Percentiles rank a stretch among this genome's conserved stretches.
Conservation (phyloP, 1,140 invertebrate species). For the Ganaspis sp. region DNA sequence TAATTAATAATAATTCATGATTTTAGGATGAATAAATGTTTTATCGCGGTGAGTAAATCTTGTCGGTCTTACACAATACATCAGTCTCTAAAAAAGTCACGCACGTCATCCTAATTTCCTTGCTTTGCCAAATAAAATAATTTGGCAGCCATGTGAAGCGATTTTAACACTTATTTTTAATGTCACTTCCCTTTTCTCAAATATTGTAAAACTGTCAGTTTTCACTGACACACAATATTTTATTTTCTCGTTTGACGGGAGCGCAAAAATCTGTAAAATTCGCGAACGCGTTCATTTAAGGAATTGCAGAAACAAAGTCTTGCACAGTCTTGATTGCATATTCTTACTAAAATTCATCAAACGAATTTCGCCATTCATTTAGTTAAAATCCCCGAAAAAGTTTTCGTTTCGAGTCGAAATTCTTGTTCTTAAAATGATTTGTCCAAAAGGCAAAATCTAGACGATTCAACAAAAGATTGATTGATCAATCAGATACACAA, state of each 20-base stretch:
- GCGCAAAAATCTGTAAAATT: not conserved
- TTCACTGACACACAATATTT: not conserved
- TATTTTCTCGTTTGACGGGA: not conserved
- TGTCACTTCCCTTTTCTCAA: not conserved
- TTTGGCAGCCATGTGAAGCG: conserved; percentile 16
- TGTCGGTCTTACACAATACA: conserved; percentile 12
- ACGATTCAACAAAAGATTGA: not conserved
- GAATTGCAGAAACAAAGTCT: conserved; percentile 4
- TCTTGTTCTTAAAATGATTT: not conserved
- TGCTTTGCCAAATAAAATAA: conserved; percentile 6
- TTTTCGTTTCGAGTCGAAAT: not conserved
- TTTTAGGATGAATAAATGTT: too few relatives aligned
- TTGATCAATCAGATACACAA: not conserved
- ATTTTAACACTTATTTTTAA: not conserved
- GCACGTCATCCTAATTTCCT: conserved; percentile 8
- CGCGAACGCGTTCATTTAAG: not conserved
- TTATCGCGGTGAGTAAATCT: not conserved
- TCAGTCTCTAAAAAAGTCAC: conserved; percentile 19
- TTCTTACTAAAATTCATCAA: not conserved
- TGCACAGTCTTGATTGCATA: conserved; percentile 22
- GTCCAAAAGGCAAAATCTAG: not conserved
- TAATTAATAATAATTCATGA: not conserved
- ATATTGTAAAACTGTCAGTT: not conserved
- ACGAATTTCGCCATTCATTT: not conserved
- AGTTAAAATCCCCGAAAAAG: not conserved